Evolutionary conservation across 2,888 invertebrate genomes (phyloP), one percentile per base, ranked within the genome.

Genomic region (Drosophila emarginata): DNA sequence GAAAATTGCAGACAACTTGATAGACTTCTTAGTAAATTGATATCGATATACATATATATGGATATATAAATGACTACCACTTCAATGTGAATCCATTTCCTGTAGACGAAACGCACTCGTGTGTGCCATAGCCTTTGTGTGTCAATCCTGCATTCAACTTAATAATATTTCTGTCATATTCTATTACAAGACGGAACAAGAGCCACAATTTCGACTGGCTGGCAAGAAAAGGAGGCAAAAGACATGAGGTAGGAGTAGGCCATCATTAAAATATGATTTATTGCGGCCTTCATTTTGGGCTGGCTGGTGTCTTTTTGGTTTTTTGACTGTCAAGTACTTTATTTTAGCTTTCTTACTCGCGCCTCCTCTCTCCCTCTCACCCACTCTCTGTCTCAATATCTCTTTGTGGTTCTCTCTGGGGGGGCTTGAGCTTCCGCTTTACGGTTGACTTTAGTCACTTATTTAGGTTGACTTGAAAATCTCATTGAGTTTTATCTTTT

Each of bases 221-320:
- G 75, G 71, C 70, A 66, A 76, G 70, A 79, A 62, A 54, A n/a
- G n/a, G 80, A 76, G 77, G 79, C 64, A 32, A 32, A 32, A 32
- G 32, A 32, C 40, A 45, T 11, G 45, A 21, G 45, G 45, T 45
- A 1, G 45, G 45, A 21, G 45, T 45, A 45, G 45, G 21, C 74
- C 85, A 87, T 87, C 85, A 88, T 85, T 85, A 85, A 87, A 88
- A 87, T 83, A 85, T 85, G 89, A 85, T 85, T 85, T 88, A 85
- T 85, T 73, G 74, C 69, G 64, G 60, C 67, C 59, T 64, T 21
- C 28, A 18, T 39, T 45, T 39, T 26, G 12, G 74, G 57, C 4
- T 57, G 40, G 59, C 26, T 61, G 56, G 52, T 28, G 14, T 45
- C 7, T 45, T 14, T 14, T 39, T 39, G 39, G 39, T 39, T 39